Evolutionary conservation across 1,140 invertebrate species (phyloP).

Genomic region (Amyelois transitella): DNA sequence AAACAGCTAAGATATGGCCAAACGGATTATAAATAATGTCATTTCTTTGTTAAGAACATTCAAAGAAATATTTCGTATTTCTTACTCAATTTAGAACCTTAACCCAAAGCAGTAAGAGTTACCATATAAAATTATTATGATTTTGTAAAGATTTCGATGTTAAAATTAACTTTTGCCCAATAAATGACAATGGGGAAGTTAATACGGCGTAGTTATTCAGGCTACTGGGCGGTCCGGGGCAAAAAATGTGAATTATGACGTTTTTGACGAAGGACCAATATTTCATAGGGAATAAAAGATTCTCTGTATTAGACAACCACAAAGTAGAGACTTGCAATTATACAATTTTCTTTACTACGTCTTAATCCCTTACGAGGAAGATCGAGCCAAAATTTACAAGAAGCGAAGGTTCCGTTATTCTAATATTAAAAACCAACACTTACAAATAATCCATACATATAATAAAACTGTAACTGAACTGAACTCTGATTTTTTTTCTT

Average conservation of each 20-base stretch:
- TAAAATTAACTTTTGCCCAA: slow-evolving; percentile 44
- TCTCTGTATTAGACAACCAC: neutral
- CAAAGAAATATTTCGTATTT: neutral
- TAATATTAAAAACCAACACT: too few relatives aligned
- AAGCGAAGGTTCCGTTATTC: too few relatives aligned
- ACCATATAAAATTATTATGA: neutral
- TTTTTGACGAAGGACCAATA: neutral
- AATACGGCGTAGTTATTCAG: slow-evolving; percentile 23
- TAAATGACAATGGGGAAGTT: slow-evolving; percentile 36
- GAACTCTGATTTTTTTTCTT: too few relatives aligned
- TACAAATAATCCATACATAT: too few relatives aligned
- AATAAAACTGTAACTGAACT: too few relatives aligned
- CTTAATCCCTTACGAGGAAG: too few relatives aligned
- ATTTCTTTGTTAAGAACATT: slow-evolving; percentile 37
- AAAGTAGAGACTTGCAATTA: too few relatives aligned
- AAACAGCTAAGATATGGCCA: slow-evolving; percentile 28
- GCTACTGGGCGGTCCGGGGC: slow-evolving; percentile 48
- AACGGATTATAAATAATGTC: slow-evolving; percentile 44
- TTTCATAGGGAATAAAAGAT: neutral
- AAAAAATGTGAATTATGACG: slow-evolving; percentile 37
- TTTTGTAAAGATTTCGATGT: slow-evolving; percentile 16
- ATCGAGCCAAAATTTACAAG: too few relatives aligned
- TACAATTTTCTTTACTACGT: too few relatives aligned
- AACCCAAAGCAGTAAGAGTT: slow-evolving; percentile 1
- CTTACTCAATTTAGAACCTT: neutral